Conservation (phyloP, 1,140 invertebrate genomes). For the Uloborus diversus region DNA sequence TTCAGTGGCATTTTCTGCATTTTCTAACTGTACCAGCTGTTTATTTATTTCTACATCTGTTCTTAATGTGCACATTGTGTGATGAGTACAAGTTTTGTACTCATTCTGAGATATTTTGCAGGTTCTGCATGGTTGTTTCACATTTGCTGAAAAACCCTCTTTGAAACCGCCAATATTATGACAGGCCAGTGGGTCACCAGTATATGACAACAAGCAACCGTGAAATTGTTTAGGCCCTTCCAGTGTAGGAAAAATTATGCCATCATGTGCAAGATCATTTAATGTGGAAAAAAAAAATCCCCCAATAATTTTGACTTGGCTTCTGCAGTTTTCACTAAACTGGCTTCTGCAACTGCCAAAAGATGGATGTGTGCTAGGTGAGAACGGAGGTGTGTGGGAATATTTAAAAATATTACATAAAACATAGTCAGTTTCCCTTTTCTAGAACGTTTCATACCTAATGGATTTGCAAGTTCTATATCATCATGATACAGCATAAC, state of each 20-base stretch:
- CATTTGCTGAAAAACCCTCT: neutral
- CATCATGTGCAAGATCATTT: neutral
- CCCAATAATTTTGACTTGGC: neutral
- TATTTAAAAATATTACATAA: slow-evolving; percentile 9
- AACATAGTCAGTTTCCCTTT: slow-evolving; percentile 9
- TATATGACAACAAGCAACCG: slow-evolving; percentile 8
- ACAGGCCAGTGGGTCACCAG: slow-evolving; percentile 13
- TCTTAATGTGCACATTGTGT: neutral
- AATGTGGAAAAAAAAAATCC: neutral
- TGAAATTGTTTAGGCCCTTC: neutral
- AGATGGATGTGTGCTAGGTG: neutral
- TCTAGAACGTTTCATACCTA: slow-evolving; percentile 2
- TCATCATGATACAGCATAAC: slow-evolving; percentile 10
- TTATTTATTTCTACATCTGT: neutral
- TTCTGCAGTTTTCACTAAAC: neutral
- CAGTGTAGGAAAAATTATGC: neutral
- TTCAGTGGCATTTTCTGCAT: neutral
- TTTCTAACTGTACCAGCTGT: neutral
- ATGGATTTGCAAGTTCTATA: slow-evolving; percentile 3
- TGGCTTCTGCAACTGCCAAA: slow-evolving; percentile 8
- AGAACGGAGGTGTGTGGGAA: neutral
- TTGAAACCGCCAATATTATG: slow-evolving; percentile 16
- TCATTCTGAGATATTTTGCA: neutral
- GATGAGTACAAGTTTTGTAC: neutral
- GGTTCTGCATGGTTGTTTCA: slow-evolving; percentile 8